phyloP scores from a whole-genome alignment of 2,888 invertebrate species.

The Acronicta alni region DNA sequence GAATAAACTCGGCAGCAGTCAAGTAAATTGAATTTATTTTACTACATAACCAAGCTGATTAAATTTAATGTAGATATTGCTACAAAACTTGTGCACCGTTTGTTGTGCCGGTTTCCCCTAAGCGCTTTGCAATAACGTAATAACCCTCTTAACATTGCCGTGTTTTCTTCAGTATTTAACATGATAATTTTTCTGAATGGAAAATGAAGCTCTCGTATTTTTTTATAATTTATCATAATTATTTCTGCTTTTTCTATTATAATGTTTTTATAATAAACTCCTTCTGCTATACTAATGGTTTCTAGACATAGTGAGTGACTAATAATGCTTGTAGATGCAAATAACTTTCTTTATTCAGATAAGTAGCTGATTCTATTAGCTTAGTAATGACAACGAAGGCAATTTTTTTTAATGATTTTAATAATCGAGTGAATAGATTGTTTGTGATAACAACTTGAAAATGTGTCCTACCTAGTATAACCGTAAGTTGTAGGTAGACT shows the following conservation, averaged over 20 bases:
- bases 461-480: too few species aligned
- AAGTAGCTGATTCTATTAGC: neutral
- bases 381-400: too few species aligned
- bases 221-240: constrained; percentile 1
- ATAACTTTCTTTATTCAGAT: constrained; percentile 7
- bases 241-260: constrained; percentile 5
- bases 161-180: constrained; percentile 42
- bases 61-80: too few species aligned
- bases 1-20: too few species aligned
- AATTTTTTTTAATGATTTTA: too few species aligned
- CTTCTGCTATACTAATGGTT: constrained; percentile 4
- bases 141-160: constrained; percentile 13
- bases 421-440: too few species aligned
- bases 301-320: constrained; percentile 5
- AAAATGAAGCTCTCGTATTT: neutral
- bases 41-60: too few species aligned
- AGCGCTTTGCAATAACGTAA: neutral
- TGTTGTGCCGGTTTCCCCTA: too few species aligned
- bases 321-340: constrained; percentile 5
- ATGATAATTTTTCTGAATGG: constrained; percentile 3
- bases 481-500: too few species aligned
- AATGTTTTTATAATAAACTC: constrained; percentile 3
- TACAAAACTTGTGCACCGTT: too few species aligned
- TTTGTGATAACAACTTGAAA: too few species aligned
- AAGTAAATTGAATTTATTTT: too few species aligned